Percentiles rank a stretch among this genome's conserved stretches.
These are phyloP conservation scores for Gavialis gangeticus DNA, from an alignment of 2,113 vertebrate genomes.

Conservation along the genomic window DNA sequence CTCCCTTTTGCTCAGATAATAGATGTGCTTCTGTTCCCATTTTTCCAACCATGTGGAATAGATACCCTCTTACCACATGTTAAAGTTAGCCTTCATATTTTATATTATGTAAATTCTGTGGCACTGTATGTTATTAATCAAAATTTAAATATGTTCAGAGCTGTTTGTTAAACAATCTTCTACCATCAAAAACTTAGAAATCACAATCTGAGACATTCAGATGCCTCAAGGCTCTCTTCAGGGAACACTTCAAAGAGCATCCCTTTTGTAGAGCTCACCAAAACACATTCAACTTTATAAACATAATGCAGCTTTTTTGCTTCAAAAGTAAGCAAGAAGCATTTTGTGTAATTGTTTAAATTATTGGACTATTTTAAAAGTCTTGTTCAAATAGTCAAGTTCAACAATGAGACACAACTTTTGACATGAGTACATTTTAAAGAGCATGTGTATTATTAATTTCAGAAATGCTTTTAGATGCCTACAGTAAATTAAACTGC, in stretches of 20 bases:
- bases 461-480: slow-evolving; percentile 59
- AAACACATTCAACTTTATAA: background rate
- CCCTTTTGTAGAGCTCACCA: slow-evolving; percentile 43
- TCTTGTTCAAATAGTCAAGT: slow-evolving; percentile 45
- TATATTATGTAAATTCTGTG: slow-evolving; percentile 27
- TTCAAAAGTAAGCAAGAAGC: slow-evolving; percentile 43
- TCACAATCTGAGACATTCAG: slow-evolving; percentile 49
- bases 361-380: slow-evolving; percentile 18
- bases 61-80: slow-evolving; percentile 60
- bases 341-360: slow-evolving; percentile 51
- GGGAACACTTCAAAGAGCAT: slow-evolving; percentile 64
- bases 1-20: slow-evolving; percentile 21
- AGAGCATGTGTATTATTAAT: slow-evolving; percentile 39
- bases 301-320: slow-evolving; percentile 44
- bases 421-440: slow-evolving; percentile 35
- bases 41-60: slow-evolving; percentile 61
- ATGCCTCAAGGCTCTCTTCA: slow-evolving; percentile 66
- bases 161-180: slow-evolving; percentile 64
- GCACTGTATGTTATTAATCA: slow-evolving; percentile 69
- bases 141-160: slow-evolving; percentile 61
- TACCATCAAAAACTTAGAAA: slow-evolving; percentile 62
- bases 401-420: slow-evolving; percentile 30
- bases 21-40: background rate
- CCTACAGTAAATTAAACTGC: slow-evolving; percentile 59
- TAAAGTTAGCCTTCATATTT: slow-evolving; percentile 40